Evolutionary conservation across 2,113 vertebrate species (phyloP).

Genomic region (Nesoenas mayeri): DNA sequence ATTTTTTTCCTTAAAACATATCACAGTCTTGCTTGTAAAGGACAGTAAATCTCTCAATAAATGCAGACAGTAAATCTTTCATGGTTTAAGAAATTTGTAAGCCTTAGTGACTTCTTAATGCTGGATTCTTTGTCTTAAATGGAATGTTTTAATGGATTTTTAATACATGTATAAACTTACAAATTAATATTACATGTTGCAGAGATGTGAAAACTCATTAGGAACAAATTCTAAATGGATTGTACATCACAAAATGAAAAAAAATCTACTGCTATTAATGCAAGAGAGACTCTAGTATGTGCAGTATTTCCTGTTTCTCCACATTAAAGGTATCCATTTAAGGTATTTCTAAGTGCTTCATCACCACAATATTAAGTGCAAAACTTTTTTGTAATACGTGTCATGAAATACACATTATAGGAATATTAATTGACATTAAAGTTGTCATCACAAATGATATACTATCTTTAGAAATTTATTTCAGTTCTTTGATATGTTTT

Average conservation of each 20-base stretch:
- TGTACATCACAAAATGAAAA: neutral
- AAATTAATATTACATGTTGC: neutral
- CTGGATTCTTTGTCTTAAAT: neutral
- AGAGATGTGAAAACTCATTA: neutral
- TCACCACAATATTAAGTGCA: neutral
- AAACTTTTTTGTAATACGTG: neutral
- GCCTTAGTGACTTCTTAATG: neutral
- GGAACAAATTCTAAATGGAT: neutral
- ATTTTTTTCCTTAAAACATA: neutral
- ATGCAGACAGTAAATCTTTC: neutral
- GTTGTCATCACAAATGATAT: neutral
- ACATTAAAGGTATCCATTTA: neutral
- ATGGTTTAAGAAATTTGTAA: neutral
- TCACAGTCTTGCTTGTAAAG: neutral
- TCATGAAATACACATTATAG: neutral
- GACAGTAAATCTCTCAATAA: neutral
- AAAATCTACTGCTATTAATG: neutral
- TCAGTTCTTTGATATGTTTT: neutral
- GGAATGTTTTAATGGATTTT: neutral
- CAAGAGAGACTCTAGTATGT: neutral
- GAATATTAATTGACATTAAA: neutral
- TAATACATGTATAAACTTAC: neutral
- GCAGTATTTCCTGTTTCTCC: neutral
- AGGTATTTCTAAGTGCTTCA: neutral
- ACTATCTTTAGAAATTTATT: neutral